A percentile compares a stretch with the other conserved stretches of the same genome.
These are phyloP conservation scores for Choristoneura fumiferana DNA, from an alignment of 1,140 invertebrate genomes.

Conservation along the genomic window DNA sequence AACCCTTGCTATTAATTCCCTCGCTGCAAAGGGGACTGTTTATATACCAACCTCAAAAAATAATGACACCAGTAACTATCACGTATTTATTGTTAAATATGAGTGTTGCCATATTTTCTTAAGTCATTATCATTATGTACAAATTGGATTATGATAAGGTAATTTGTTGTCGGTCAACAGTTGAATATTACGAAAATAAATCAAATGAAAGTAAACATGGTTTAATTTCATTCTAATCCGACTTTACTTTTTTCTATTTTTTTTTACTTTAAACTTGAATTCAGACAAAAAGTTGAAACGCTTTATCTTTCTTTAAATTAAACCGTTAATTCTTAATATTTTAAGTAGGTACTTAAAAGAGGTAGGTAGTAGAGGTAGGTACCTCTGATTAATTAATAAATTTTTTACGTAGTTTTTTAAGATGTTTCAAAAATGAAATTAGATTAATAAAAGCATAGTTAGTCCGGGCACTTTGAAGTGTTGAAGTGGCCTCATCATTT, in stretches of 20 bases:
- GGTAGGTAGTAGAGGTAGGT: too few species aligned
- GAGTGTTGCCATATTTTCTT: slow-evolving; percentile 78
- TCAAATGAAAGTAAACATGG: slow-evolving; percentile 53
- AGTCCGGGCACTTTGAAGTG: too few species aligned
- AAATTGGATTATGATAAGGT: slow-evolving; percentile 77
- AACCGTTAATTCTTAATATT: too few species aligned
- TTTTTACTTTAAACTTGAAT: too few species aligned
- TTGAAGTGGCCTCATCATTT: too few species aligned
- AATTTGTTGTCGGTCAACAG: slow-evolving; percentile 77
- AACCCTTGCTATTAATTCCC: neutral
- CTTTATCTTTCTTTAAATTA: too few species aligned
- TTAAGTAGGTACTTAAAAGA: too few species aligned
- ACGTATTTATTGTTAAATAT: slow-evolving; percentile 74
- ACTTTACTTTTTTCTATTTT: slow-evolving; percentile 39
- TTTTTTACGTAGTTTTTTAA: too few species aligned
- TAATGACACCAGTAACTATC: slow-evolving; percentile 51
- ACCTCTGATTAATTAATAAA: too few species aligned
- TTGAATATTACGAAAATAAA: slow-evolving; percentile 77
- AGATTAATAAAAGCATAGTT: too few species aligned
- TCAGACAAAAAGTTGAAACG: too few species aligned
- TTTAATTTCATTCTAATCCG: neutral
- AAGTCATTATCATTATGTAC: slow-evolving; percentile 78
- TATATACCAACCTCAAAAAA: slow-evolving; percentile 28
- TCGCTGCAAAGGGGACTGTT: neutral
- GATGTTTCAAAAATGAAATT: too few species aligned